A percentile compares a stretch with the other conserved stretches of the same genome.
phyloP scores from a whole-genome alignment of 2,888 invertebrate genomes.

The Heliconius cydno region DNA sequence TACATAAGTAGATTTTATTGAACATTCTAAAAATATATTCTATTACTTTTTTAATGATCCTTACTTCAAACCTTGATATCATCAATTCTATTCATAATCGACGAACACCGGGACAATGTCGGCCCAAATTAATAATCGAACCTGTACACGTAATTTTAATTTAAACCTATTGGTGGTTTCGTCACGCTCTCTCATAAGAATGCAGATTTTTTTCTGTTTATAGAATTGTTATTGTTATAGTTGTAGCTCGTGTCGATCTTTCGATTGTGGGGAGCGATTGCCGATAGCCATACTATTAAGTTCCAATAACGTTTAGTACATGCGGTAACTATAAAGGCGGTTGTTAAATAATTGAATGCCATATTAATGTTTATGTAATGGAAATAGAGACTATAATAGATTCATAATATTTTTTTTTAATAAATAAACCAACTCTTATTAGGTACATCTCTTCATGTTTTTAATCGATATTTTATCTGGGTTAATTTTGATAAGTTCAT shows the following conservation, averaged over 20 bases:
- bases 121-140: conserved; percentile 78
- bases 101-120: conserved; percentile 65
- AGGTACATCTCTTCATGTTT: conserved; percentile 4
- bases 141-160: conserved; percentile 76
- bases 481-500: conserved; percentile 60
- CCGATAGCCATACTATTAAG: conserved; percentile 56
- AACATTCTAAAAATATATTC: neutral
- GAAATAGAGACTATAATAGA: neutral
- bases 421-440: neutral
- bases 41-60: conserved; percentile 31
- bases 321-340: conserved; percentile 43
- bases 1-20: neutral
- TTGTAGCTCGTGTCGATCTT: conserved; percentile 61
- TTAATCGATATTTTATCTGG: conserved; percentile 51
- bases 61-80: conserved; percentile 27
- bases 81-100: conserved; percentile 37
- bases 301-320: conserved; percentile 60
- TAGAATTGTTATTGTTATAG: conserved; percentile 62
- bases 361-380: conserved; percentile 20
- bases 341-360: neutral
- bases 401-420: neutral
- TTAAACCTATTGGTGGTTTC: conserved; percentile 62
- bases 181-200: conserved; percentile 61
- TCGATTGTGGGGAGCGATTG: conserved; percentile 58
- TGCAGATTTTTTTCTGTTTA: conserved; percentile 59